phyloP scores from a whole-genome alignment of 1,140 invertebrate species.

The Musca vetustissima region DNA sequence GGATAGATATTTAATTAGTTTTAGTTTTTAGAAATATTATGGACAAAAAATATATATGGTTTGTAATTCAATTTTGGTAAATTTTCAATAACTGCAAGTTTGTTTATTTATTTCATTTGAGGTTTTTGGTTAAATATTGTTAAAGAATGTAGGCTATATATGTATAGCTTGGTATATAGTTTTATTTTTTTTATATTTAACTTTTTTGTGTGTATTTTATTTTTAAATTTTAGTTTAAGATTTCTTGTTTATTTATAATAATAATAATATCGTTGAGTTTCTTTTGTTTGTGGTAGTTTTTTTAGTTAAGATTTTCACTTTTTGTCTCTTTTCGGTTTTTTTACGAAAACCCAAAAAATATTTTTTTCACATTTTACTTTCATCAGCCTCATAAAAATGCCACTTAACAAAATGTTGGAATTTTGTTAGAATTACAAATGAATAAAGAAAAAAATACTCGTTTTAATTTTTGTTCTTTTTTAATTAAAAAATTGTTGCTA shows the following conservation, averaged over 20 bases:
- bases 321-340: background rate
- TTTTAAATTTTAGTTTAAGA: no score
- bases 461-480: slow-evolving; percentile 1
- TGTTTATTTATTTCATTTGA: slow-evolving; percentile 4
- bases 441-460: slow-evolving; percentile 5
- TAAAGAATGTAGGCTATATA: background rate
- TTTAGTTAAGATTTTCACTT: slow-evolving; percentile 15
- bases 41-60: slow-evolving; percentile 8
- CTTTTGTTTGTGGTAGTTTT: background rate
- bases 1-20: background rate
- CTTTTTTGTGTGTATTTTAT: no score
- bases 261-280: slow-evolving; percentile 21
- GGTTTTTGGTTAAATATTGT: background rate
- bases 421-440: background rate
- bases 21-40: background rate
- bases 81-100: background rate
- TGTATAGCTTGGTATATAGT: background rate
- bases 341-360: slow-evolving; percentile 5
- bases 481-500: slow-evolving; percentile 15
- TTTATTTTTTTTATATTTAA: no score
- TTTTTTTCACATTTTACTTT: background rate
- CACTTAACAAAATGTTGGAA: background rate
- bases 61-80: background rate
- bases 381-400: slow-evolving; percentile 17
- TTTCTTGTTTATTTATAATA: slow-evolving; percentile 1